Evolutionary conservation across 2,797 vertebrate genomes (phyloP).

Genomic region (Sebastes vulpes): DNA sequence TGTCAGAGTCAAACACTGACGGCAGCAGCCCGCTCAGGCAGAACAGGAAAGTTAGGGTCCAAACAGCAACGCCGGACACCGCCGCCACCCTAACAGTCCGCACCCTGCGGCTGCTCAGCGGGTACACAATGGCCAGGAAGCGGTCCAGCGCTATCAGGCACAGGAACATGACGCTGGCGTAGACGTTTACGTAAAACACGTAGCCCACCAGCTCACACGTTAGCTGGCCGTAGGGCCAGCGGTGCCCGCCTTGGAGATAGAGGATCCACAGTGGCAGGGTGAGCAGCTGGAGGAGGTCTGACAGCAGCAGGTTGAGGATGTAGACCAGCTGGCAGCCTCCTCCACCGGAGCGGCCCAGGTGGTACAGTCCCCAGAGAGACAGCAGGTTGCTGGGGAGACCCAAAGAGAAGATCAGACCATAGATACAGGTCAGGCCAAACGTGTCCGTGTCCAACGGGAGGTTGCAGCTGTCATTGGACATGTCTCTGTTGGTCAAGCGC

Average conservation of each 20-base stretch:
- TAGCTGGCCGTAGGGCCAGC: constrained; percentile 77
- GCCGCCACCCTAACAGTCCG: constrained; percentile 80
- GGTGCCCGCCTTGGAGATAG: constrained; percentile 80
- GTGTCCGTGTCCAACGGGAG: constrained; percentile 82
- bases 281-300: constrained; percentile 87
- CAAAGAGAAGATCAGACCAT: constrained; percentile 84
- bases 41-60: constrained; percentile 85
- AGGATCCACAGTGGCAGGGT: constrained; percentile 88
- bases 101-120: constrained; percentile 82
- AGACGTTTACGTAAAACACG: constrained; percentile 87
- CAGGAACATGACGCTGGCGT: constrained; percentile 86
- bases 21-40: constrained; percentile 84
- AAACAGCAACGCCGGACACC: constrained; percentile 72
- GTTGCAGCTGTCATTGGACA: constrained; percentile 84
- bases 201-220: constrained; percentile 87
- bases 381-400: constrained; percentile 88
- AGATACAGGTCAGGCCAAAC: constrained; percentile 85
- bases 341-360: constrained; percentile 79
- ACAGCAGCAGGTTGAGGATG: constrained; percentile 87
- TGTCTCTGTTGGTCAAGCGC: constrained; percentile 47
- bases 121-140: constrained; percentile 87
- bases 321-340: constrained; percentile 86
- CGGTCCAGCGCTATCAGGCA: constrained; percentile 87
- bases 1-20: constrained; percentile 79
- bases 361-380: constrained; percentile 88